Conservation (phyloP, 2,888 invertebrate species). For the Euproctis similis region DNA sequence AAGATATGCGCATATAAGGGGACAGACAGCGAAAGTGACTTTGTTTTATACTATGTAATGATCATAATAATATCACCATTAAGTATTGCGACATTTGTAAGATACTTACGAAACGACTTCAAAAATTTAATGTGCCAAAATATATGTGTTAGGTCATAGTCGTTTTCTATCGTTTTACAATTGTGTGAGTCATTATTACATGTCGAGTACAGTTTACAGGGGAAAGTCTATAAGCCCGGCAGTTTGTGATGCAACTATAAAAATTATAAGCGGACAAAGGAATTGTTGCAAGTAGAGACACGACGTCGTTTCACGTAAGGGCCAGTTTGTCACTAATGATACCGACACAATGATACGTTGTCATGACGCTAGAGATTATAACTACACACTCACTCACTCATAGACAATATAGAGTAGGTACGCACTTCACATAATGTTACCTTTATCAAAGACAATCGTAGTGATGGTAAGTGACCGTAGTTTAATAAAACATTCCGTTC, state of each 20-base stretch:
- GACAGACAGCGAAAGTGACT: too few species aligned
- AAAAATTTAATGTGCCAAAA: conserved; percentile 25
- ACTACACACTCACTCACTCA: too few species aligned
- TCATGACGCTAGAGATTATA: conserved; percentile 19
- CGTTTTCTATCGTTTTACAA: conserved; percentile 44
- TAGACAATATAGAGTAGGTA: too few species aligned
- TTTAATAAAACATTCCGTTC: too few species aligned
- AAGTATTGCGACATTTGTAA: conserved; percentile 2
- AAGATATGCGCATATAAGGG: too few species aligned
- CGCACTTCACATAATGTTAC: too few species aligned
- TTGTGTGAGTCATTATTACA: conserved; percentile 44
- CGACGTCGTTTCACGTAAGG: conserved; percentile 49
- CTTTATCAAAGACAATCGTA: too few species aligned
- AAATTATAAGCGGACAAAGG: conserved; percentile 68
- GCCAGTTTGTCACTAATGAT: conserved; percentile 46
- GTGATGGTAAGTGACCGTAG: too few species aligned
- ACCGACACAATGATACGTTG: conserved; percentile 32
- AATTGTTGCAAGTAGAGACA: conserved; percentile 52
- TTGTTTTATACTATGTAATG: too few species aligned
- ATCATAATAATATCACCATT: too few species aligned
- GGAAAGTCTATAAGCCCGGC: conserved; percentile 64
- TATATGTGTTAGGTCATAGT: conserved; percentile 38
- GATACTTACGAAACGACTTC: conserved; percentile 18
- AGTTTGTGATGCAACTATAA: conserved; percentile 69
- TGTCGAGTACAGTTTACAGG: too few species aligned